Percentiles rank a stretch among this genome's conserved stretches.
Conservation (phyloP, 53 echinoderm and acorn worm species). For the Holothuria leucospilota region DNA sequence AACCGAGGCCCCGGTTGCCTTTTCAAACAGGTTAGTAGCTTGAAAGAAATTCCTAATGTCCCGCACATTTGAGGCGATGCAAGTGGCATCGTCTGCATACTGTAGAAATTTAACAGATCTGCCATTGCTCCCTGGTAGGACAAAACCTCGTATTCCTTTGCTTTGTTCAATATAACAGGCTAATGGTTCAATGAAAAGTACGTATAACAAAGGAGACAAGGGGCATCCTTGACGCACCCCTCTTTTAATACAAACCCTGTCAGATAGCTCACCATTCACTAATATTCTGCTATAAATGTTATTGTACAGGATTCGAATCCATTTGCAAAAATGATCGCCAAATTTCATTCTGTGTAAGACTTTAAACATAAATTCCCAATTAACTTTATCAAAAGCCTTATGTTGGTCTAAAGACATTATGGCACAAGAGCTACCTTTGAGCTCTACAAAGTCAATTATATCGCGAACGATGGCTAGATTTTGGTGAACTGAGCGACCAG, state of each 20-base stretch:
- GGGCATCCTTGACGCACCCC: slow-evolving; percentile 55
- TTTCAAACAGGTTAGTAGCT: too few relatives aligned
- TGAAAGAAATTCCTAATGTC: too few relatives aligned
- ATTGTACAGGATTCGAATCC: slow-evolving; percentile 44
- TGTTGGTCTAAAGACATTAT: too few relatives aligned
- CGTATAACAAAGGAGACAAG: background rate
- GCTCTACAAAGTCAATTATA: slow-evolving; percentile 27
- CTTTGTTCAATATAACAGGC: background rate
- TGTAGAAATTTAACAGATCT: too few relatives aligned
- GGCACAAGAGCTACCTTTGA: background rate
- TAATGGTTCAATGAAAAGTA: too few relatives aligned
- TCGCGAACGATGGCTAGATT: slow-evolving; percentile 63
- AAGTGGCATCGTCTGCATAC: too few relatives aligned
- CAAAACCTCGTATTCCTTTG: background rate
- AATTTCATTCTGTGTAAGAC: slow-evolving; percentile 14
- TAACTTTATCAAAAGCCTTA: background rate
- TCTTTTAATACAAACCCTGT: background rate
- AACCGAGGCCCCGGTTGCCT: too few relatives aligned
- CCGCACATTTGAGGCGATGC: too few relatives aligned
- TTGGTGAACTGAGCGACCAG: slow-evolving; percentile 55
- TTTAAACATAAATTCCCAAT: background rate
- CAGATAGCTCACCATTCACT: slow-evolving; percentile 22
- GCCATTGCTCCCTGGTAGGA: too few relatives aligned
- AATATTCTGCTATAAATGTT: slow-evolving; percentile 11
- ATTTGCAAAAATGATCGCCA: slow-evolving; percentile 20